Conservation (phyloP, 2,113 vertebrate species). For the Cyrtonyx montezumae region DNA sequence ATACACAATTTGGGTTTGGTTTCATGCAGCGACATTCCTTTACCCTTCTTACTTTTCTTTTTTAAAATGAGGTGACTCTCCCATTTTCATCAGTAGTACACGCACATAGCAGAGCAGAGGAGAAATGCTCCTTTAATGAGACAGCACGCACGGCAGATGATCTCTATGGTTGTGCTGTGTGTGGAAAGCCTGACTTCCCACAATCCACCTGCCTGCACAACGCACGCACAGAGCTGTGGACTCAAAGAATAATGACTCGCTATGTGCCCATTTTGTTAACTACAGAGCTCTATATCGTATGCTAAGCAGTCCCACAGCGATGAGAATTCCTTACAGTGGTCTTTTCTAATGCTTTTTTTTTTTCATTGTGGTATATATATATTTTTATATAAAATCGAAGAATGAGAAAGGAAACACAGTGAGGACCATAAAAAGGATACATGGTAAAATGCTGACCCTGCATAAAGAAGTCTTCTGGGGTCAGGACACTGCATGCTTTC, state of each 20-base stretch:
- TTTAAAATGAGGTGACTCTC: neutral
- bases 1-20: neutral
- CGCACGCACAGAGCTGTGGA: neutral
- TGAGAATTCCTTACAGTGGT: neutral
- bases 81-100: fast-evolving
- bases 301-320: neutral
- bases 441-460: neutral
- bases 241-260: neutral
- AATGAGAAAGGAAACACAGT: neutral
- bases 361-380: no score
- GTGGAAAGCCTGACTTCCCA: neutral
- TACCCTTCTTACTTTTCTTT: neutral
- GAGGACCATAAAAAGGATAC: neutral
- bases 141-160: fast-evolving
- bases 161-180: fast-evolving
- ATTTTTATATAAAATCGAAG: neutral
- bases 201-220: neutral
- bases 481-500: neutral
- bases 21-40: neutral
- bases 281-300: neutral
- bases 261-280: neutral
- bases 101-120: fast-evolving
- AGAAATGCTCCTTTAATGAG: neutral
- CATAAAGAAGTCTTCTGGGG: neutral
- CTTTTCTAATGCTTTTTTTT: neutral